phyloP scores from a whole-genome alignment of 2,113 vertebrate species.

The Antidorcas marsupialis region DNA sequence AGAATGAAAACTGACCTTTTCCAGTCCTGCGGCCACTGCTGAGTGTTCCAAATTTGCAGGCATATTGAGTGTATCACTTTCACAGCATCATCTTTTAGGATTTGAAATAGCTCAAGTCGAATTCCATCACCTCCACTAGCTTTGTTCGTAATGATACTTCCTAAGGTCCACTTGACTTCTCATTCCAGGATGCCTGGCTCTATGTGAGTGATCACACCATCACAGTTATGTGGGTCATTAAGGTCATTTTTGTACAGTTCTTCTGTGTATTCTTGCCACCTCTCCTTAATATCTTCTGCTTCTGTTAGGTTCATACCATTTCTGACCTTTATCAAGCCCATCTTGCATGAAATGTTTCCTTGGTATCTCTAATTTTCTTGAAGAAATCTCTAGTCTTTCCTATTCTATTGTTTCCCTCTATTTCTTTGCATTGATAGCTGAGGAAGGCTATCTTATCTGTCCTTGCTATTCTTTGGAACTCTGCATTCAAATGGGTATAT shows the following conservation, averaged over 20 bases:
- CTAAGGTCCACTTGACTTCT: background rate
- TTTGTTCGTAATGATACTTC: background rate
- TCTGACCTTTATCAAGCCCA: background rate
- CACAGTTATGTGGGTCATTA: background rate
- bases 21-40: background rate
- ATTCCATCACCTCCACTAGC: background rate
- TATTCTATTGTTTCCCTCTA: background rate
- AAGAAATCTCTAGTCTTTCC: background rate
- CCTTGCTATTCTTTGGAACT: background rate
- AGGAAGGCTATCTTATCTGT: background rate
- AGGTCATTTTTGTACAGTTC: background rate
- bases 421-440: background rate
- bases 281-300: background rate
- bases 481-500: background rate
- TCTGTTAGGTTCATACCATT: background rate
- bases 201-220: background rate
- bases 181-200: background rate
- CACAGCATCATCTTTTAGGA: background rate
- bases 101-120: background rate
- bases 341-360: background rate
- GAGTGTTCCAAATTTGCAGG: background rate
- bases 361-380: background rate
- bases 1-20: background rate
- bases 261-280: background rate
- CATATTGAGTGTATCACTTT: background rate